Evolutionary conservation across 2,888 invertebrate genomes (phyloP).

Genomic region (Callinectes sapidus): DNA sequence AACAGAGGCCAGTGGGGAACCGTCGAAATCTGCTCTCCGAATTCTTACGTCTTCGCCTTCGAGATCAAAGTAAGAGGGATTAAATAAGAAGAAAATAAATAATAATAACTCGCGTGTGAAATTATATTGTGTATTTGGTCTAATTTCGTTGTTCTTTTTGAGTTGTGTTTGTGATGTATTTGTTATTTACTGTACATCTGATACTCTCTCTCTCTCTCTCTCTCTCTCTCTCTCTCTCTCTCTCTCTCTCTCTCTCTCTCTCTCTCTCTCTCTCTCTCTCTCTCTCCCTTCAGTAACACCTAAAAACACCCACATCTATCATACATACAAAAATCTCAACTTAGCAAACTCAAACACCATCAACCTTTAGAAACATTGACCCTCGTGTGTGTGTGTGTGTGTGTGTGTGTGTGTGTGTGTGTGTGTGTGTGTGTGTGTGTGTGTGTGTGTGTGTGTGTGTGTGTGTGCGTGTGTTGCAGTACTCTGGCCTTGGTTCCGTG

Average conservation of each 20-base stretch:
- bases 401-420: not conserved
- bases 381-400: not conserved
- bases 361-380: too few species aligned
- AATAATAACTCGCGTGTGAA: too few species aligned
- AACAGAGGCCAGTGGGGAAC: slow-evolving; percentile 47
- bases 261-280: not conserved
- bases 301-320: too few species aligned
- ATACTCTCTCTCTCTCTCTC: not conserved
- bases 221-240: not conserved
- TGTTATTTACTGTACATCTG: too few species aligned
- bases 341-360: too few species aligned
- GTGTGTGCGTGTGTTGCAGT: not conserved
- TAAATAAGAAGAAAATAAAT: not conserved
- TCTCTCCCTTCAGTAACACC: not conserved
- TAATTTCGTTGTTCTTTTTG: too few species aligned
- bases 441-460: too few species aligned
- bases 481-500: slow-evolving; percentile 34
- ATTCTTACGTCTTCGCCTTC: slow-evolving; percentile 42
- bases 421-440: too few species aligned
- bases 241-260: too few species aligned
- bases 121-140: too few species aligned
- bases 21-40: not conserved
- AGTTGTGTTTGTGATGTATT: too few species aligned
- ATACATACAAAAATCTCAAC: too few species aligned
- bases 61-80: slow-evolving; percentile 45